Base-by-base conservation (phyloP, 2,113 vertebrate species). In the Prionailurus viverrinus region DNA sequence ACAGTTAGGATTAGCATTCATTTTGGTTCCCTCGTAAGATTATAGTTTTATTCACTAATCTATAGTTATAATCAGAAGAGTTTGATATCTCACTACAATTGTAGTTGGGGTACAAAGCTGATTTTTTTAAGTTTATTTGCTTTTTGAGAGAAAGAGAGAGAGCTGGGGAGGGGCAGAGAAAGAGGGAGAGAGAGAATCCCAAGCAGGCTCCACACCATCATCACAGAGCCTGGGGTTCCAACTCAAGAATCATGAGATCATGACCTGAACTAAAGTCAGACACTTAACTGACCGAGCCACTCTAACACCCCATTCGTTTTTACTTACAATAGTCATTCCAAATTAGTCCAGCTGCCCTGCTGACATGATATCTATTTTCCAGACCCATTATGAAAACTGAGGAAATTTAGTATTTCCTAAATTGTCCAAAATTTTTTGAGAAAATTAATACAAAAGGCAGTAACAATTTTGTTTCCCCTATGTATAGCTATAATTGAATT, bases 401-500 rank as follows among this genome's bases (percentile, higher is more conserved):
- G 82, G 87, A 94, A 51, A 97, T 73, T 83, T 84, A 94, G 66
- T 81, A 79, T 91, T 91, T 92, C 79, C 89, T 65, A 93, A 97
- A 81, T 92, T 65, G 65, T 86, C 85, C 91, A n/a, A 45, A 94
- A 79, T 80, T 66, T 96, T 93, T 94, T 89, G 21, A 97, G 39
- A 86, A 96, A 93, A 97, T 85, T 95, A 69, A 89, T 68, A 27
- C 82, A 84, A 97, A 97, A 93, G 80, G 63, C 94, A 94, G 36
- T 95, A 81, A 86, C 94, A 93, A 95, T 36, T 91, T 87, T 95
- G 68, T 76, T 97, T 97, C 82, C 97, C 68, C 96, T 94, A 97
- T 96, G 58, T 89, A 96, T 18, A 95, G 79, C 89, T 98, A 96
- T 97, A 97, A 98, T 98, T 98, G 96, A 96, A 94, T 84, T 93